These are phyloP conservation scores for Calycopis cecrops DNA, from an alignment of 1,140 invertebrate species.

Conservation along the genomic window DNA sequence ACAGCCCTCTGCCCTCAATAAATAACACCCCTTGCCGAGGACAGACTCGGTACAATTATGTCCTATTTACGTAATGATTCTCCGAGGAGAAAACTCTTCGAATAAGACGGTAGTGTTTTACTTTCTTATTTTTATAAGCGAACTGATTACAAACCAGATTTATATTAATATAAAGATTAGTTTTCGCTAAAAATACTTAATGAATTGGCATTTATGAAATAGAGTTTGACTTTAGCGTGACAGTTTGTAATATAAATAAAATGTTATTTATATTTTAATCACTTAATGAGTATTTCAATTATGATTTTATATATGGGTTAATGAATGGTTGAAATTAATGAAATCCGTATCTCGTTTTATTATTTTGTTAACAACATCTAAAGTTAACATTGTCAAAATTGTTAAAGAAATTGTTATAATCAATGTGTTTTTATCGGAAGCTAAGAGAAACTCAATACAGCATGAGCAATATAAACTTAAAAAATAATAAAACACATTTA, in stretches of 20 bases:
- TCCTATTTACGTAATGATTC: slow-evolving; percentile 70
- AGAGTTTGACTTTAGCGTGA: background rate
- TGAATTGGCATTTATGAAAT: background rate
- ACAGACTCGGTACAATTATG: slow-evolving; percentile 59
- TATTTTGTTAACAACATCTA: too few relatives aligned
- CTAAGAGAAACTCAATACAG: too few relatives aligned
- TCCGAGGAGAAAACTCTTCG: slow-evolving; percentile 48
- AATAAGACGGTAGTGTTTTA: slow-evolving; percentile 50
- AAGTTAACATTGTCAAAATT: too few relatives aligned
- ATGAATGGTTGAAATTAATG: too few relatives aligned
- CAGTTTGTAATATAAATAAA: background rate
- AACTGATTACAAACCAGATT: slow-evolving; percentile 63
- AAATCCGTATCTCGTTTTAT: too few relatives aligned
- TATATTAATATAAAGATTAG: slow-evolving; percentile 54
- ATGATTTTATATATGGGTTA: too few relatives aligned
- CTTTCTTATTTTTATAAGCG: slow-evolving; percentile 60
- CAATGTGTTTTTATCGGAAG: too few relatives aligned
- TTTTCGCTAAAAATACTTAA: slow-evolving; percentile 38
- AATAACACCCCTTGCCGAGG: slow-evolving; percentile 63
- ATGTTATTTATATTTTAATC: too few relatives aligned
- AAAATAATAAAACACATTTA: too few relatives aligned
- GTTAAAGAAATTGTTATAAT: too few relatives aligned
- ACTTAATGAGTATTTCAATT: too few relatives aligned
- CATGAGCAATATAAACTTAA: too few relatives aligned
- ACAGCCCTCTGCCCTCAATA: slow-evolving; percentile 60